Conservation (phyloP, 2,888 invertebrate species). For the Epistrophe grossulariae region DNA sequence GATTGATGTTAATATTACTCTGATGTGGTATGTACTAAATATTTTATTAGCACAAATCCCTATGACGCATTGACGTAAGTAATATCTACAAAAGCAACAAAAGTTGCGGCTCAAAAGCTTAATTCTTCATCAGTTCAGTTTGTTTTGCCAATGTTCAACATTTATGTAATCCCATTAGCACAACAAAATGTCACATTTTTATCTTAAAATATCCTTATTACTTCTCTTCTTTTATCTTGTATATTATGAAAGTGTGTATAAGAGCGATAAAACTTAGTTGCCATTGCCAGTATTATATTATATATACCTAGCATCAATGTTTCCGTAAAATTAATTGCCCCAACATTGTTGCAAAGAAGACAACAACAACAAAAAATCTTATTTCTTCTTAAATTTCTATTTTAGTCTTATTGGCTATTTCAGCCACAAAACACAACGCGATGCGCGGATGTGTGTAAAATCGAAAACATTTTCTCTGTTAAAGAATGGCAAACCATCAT, state of each 20-base stretch:
- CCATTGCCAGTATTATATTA: background rate
- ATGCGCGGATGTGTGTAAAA: slow-evolving; percentile 6
- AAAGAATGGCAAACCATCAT: background rate
- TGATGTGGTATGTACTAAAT: no score
- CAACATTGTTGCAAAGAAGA: background rate
- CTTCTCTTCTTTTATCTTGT: background rate
- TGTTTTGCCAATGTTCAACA: background rate
- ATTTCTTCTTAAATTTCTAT: slow-evolving; percentile 61
- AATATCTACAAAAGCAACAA: background rate
- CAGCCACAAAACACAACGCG: background rate
- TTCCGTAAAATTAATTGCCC: slow-evolving; percentile 41
- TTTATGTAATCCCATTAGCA: background rate
- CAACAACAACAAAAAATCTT: slow-evolving; percentile 3
- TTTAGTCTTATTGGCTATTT: slow-evolving; percentile 45
- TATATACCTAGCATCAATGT: no score
- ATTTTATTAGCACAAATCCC: no score
- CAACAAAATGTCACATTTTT: background rate
- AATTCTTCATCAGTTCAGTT: background rate
- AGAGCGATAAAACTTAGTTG: slow-evolving; percentile 2
- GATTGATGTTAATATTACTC: no score
- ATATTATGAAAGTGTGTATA: background rate
- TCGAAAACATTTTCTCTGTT: slow-evolving; percentile 3
- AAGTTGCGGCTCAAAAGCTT: background rate
- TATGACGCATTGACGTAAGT: no score
- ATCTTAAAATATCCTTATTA: background rate